Conservation (phyloP, 2,113 vertebrate genomes). For the Candoia aspera region DNA sequence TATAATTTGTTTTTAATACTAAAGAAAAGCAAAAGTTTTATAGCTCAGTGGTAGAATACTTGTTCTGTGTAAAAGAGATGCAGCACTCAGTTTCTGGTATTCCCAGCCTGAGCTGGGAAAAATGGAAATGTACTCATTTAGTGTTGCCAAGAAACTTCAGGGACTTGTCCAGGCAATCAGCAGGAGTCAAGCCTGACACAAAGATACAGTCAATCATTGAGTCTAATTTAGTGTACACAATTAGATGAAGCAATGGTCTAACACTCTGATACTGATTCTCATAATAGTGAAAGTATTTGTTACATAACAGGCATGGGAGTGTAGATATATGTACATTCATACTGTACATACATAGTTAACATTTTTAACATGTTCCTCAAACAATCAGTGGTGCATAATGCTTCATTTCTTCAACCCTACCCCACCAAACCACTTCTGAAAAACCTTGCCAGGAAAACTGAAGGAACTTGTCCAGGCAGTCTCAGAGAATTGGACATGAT, state of each 20-base stretch:
- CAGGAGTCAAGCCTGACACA: neutral
- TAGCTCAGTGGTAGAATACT: neutral
- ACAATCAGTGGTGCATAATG: neutral
- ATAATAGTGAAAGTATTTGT: neutral
- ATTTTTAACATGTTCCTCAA: neutral
- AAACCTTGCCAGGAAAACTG: too few relatives aligned
- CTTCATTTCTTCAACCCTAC: neutral
- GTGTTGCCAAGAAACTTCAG: neutral
- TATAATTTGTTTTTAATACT: constrained; percentile 1
- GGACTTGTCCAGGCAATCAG: neutral
- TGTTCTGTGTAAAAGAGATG: neutral
- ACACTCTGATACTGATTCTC: neutral
- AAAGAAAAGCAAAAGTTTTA: neutral
- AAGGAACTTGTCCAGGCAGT: too few relatives aligned
- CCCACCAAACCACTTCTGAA: neutral
- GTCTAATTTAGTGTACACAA: neutral
- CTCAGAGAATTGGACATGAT: too few relatives aligned
- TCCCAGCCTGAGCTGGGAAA: neutral
- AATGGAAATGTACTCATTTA: neutral
- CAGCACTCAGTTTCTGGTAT: neutral
- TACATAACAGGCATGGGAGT: neutral
- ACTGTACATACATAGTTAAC: neutral
- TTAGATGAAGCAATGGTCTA: neutral
- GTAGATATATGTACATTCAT: neutral
- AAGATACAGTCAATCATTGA: neutral